Conservation (phyloP, 1,140 invertebrate species). For the Stenopsyche tienmushanensis region DNA sequence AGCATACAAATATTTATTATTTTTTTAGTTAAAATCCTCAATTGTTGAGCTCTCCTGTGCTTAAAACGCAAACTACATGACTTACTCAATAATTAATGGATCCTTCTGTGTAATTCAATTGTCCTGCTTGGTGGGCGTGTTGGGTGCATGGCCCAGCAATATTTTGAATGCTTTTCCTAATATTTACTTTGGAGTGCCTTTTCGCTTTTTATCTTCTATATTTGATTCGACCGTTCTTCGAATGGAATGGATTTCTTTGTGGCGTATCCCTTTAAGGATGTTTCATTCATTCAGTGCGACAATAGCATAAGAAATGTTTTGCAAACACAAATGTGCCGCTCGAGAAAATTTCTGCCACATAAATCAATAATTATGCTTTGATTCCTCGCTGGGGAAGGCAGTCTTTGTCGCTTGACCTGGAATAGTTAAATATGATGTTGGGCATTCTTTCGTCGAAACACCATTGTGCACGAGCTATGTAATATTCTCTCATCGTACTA, state of each 20-base stretch:
- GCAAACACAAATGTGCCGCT: constrained; percentile 40
- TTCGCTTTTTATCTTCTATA: constrained; percentile 1
- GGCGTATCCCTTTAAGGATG: constrained; percentile 37
- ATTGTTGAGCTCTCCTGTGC: neutral
- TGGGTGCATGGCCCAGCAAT: neutral
- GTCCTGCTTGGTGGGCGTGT: constrained; percentile 34
- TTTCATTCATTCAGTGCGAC: constrained; percentile 35
- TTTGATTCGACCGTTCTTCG: neutral
- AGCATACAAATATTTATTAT: neutral
- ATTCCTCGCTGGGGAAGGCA: too few species aligned
- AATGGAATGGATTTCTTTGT: constrained; percentile 9
- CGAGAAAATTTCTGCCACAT: constrained; percentile 28
- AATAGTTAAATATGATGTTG: neutral
- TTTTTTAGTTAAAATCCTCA: neutral
- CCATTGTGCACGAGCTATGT: neutral
- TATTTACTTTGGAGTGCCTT: constrained; percentile 36
- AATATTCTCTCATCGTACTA: neutral
- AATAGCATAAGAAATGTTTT: constrained; percentile 35
- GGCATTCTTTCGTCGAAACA: neutral
- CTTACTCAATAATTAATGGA: constrained; percentile 34
- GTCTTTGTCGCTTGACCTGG: neutral
- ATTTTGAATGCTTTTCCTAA: constrained; percentile 34
- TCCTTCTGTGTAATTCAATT: constrained; percentile 21
- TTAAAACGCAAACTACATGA: constrained; percentile 31
- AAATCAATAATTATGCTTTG: constrained; percentile 31